These are phyloP conservation scores for Datnioides undecimradiatus DNA, from an alignment of 2,113 vertebrate species.

Conservation along the genomic window DNA sequence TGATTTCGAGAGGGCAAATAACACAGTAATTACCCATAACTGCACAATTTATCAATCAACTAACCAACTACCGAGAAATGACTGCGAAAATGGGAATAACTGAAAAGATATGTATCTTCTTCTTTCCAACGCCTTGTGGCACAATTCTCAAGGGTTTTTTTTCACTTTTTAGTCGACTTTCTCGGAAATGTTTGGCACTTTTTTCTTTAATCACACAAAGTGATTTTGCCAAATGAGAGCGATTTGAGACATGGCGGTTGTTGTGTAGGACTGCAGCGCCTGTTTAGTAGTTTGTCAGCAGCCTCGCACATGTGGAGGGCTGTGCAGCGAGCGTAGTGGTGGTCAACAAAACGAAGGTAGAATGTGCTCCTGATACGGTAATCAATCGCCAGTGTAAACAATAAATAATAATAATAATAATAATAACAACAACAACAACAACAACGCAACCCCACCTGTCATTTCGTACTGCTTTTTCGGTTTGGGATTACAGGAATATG, in stretches of 20 bases:
- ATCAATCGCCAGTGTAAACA: not conserved
- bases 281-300: constrained; percentile 49
- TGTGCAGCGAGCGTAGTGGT: constrained; percentile 8
- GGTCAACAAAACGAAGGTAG: not conserved
- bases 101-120: not conserved
- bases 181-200: not conserved
- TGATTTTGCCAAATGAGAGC: not conserved
- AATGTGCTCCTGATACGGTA: not conserved
- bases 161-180: not conserved
- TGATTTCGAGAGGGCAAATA: not conserved
- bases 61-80: not conserved
- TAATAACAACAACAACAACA: too few species aligned
- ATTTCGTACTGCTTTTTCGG: too few species aligned
- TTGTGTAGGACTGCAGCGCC: constrained; percentile 29
- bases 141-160: constrained; percentile 20
- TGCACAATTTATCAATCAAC: too few species aligned
- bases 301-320: constrained; percentile 26
- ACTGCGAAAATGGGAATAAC: not conserved
- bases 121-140: not conserved
- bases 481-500: not conserved
- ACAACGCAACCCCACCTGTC: too few species aligned
- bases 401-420: not conserved
- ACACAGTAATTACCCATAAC: too few species aligned
- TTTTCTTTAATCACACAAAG: constrained; percentile 3
- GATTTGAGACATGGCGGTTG: constrained; percentile 14